A percentile compares a stretch with the other conserved stretches of the same genome.
These are phyloP conservation scores for Erpobdella octoculata DNA, from an alignment of 2,888 invertebrate genomes.

Conservation along the genomic window DNA sequence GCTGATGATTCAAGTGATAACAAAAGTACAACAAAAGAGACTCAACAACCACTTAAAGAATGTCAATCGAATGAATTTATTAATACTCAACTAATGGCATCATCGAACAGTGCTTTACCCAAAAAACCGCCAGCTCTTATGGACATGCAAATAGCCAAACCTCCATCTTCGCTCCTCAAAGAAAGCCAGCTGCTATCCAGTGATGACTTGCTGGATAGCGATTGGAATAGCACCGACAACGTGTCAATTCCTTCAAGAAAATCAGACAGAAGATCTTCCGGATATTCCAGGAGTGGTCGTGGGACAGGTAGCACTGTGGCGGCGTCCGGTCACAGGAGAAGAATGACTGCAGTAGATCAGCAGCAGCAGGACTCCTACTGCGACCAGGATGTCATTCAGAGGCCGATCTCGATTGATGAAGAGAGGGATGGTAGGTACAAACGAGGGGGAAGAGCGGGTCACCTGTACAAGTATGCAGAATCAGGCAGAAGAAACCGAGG, in stretches of 20 bases:
- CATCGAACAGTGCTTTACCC: background rate
- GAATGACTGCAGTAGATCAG: background rate
- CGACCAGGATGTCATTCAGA: background rate
- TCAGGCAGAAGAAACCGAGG: constrained; percentile 1
- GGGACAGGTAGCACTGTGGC: background rate
- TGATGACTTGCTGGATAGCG: constrained; percentile 15
- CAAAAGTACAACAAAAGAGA: background rate
- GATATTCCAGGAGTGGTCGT: background rate
- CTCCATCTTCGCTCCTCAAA: constrained; percentile 7
- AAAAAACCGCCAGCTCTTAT: constrained; percentile 18
- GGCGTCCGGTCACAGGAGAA: background rate
- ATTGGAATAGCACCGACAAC: constrained; percentile 7
- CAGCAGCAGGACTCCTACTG: background rate
- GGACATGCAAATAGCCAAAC: constrained; percentile 20
- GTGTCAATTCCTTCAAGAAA: background rate
- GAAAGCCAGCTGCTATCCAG: constrained; percentile 16
- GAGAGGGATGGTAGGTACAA: too few relatives aligned
- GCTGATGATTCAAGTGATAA: background rate
- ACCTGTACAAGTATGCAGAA: background rate
- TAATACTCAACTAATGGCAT: background rate
- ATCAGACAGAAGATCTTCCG: background rate
- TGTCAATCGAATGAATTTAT: background rate
- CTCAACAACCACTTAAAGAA: background rate
- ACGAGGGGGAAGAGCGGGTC: background rate
- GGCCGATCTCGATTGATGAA: background rate